A percentile compares a stretch with the other conserved stretches of the same genome.
phyloP scores from a whole-genome alignment of 2,888 invertebrate genomes.

The Eupithecia inturbata region DNA sequence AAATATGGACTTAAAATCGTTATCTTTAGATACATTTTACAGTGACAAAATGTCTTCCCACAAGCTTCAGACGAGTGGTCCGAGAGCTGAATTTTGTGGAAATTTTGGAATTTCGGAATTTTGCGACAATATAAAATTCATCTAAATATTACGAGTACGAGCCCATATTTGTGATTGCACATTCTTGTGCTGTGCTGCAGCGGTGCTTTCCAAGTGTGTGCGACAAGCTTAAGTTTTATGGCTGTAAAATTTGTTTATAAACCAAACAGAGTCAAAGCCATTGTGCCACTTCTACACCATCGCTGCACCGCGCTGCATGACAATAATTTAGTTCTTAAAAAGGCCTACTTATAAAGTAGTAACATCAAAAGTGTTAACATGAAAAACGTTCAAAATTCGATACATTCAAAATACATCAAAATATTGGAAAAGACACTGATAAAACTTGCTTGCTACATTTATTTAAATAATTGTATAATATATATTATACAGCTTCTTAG shows the following conservation, averaged over 20 bases:
- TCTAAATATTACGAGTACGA: too few species aligned
- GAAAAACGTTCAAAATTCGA: constrained; percentile 46
- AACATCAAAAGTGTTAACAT: constrained; percentile 39
- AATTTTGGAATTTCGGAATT: too few species aligned
- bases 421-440: constrained; percentile 40
- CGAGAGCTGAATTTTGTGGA: too few species aligned
- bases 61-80: too few species aligned
- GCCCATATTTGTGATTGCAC: too few species aligned
- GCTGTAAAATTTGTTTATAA: not conserved
- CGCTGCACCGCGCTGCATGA: too few species aligned
- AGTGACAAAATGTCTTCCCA: too few species aligned
- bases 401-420: constrained; percentile 42
- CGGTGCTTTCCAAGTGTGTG: too few species aligned
- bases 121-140: too few species aligned
- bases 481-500: constrained; percentile 56
- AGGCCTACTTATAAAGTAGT: constrained; percentile 22
- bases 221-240: not conserved
- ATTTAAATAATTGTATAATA: constrained; percentile 30
- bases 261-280: not conserved
- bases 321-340: constrained; percentile 8
- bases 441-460: constrained; percentile 47
- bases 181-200: too few species aligned
- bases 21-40: too few species aligned
- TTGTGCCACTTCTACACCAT: constrained; percentile 21
- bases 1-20: too few species aligned